Evolutionary conservation across 2,113 vertebrate species (phyloP), one percentile per base, ranked within the genome.

Genomic region (Crotophaga sulcirostris): DNA sequence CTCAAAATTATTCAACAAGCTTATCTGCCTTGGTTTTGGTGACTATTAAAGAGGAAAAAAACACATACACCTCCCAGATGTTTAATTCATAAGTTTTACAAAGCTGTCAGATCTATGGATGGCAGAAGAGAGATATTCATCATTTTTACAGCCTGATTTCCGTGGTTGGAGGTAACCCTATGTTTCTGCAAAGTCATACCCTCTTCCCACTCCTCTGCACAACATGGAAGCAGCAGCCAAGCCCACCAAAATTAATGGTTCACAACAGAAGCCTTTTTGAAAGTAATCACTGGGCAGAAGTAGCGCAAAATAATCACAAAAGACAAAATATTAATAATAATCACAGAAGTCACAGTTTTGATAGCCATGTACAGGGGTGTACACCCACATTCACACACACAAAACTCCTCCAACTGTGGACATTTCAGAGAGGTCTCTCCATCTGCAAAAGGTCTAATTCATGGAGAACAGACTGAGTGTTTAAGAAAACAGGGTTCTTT

Each of bases 71-170:
- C 90, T 88, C 76, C 59, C 69, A 92, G 89, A 97, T 94, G 87
- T 89, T 96, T 97, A 94, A 96, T 96, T 96, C 85, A 87, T 95
- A 90, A 94, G 88, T 93, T 95, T 92, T 14, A 96, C 92, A 93
- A 88, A 88, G 79, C 85, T 68, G 76, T 86, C 95, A 94, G 88
- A 93, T 93, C 90, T 91, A 42, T 67, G 73, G 93, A 90, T 84
- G 90, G 89, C 90, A 88, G 91, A 95, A 90, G 64, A 84, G 86
- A 84, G 86, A 88, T 47, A 94, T 90, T 92, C 47, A 95, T 93
- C 92, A 94, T 91, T 97, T 93, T 95, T 96, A 96, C 75, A 88
- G 95, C 85, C 78, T n/a, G 51, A 88, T 85, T 96, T 94, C 88
- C 83, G 67, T 69, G 59, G 78, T 6, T 90, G 67, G 87, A 94